Conservation (phyloP, 2,888 invertebrate species). For the Amphiduros pacificus region DNA sequence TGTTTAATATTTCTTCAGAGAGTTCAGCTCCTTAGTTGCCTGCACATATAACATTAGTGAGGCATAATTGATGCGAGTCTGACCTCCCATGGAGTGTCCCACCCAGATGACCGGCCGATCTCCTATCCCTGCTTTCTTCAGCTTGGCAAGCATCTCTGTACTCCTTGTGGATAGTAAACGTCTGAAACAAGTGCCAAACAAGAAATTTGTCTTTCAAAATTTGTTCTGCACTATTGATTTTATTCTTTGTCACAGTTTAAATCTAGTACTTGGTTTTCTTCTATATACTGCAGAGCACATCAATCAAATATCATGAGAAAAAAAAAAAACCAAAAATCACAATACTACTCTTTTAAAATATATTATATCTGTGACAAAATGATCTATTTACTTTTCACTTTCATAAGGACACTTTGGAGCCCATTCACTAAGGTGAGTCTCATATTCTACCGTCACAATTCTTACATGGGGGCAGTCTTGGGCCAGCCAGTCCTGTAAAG, state of each 20-base stretch:
- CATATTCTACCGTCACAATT: conserved; percentile 85
- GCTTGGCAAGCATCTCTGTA: conserved; percentile 63
- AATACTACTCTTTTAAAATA: too few relatives aligned
- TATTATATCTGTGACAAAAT: too few relatives aligned
- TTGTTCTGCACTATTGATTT: too few relatives aligned
- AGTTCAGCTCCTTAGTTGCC: too few relatives aligned
- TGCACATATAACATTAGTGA: too few relatives aligned
- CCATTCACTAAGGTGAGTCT: conserved; percentile 65
- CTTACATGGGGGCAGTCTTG: conserved; percentile 75
- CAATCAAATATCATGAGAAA: too few relatives aligned
- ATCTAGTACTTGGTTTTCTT: too few relatives aligned
- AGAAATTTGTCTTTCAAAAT: background rate
- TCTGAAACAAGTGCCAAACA: conserved; percentile 30
- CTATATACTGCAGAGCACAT: too few relatives aligned
- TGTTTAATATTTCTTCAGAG: too few relatives aligned
- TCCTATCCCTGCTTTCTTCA: conserved; percentile 78
- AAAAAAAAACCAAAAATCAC: too few relatives aligned
- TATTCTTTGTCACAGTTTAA: too few relatives aligned
- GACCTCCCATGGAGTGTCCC: conserved; percentile 90
- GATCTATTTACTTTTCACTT: conserved; percentile 57
- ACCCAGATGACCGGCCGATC: conserved; percentile 84
- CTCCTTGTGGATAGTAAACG: conserved; percentile 41
- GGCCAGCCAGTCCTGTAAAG: conserved; percentile 80
- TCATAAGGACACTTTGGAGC: conserved; percentile 66
- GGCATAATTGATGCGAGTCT: too few relatives aligned